A percentile compares a stretch with the other conserved stretches of the same genome.
These are phyloP conservation scores for Acipenser oxyrinchus DNA, from an alignment of 2,797 vertebrate species.

Conservation along the genomic window DNA sequence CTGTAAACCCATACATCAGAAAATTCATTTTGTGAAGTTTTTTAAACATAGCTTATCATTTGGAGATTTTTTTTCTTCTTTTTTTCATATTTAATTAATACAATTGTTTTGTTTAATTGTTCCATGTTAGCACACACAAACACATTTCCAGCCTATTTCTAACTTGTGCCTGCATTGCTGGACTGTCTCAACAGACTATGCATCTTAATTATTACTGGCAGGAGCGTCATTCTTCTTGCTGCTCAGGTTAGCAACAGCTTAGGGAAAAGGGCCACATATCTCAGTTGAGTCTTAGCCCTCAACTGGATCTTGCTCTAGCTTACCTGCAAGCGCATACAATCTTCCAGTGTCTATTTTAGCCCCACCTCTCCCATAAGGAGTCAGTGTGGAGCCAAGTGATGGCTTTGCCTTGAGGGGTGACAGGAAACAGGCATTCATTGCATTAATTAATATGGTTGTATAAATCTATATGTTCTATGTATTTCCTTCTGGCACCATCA, in stretches of 20 bases:
- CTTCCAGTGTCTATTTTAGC: neutral
- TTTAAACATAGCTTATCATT: constrained; percentile 51
- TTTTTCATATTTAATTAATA: constrained; percentile 55
- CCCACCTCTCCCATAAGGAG: constrained; percentile 26
- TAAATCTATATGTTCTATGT: constrained; percentile 23
- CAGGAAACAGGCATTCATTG: constrained; percentile 52
- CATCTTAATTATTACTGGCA: neutral
- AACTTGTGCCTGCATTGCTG: neutral
- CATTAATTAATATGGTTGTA: constrained; percentile 57
- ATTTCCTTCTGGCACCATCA: constrained; percentile 19
- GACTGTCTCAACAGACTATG: neutral
- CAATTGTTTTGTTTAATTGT: constrained; percentile 33
- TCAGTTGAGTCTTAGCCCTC: neutral
- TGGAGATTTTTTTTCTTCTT: constrained; percentile 46
- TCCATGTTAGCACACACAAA: neutral
- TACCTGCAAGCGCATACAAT: neutral
- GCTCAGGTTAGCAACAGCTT: neutral
- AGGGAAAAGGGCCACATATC: neutral
- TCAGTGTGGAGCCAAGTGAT: constrained; percentile 39
- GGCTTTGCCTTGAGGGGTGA: constrained; percentile 36
- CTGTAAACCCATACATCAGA: neutral
- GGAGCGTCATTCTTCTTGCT: neutral
- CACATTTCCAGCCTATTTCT: neutral
- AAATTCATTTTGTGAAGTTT: constrained; percentile 6
- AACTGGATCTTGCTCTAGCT: neutral